Evolutionary conservation across 2,888 invertebrate species (phyloP), one percentile per base, ranked within the genome.

Genomic region (Scaeva pyrastri): DNA sequence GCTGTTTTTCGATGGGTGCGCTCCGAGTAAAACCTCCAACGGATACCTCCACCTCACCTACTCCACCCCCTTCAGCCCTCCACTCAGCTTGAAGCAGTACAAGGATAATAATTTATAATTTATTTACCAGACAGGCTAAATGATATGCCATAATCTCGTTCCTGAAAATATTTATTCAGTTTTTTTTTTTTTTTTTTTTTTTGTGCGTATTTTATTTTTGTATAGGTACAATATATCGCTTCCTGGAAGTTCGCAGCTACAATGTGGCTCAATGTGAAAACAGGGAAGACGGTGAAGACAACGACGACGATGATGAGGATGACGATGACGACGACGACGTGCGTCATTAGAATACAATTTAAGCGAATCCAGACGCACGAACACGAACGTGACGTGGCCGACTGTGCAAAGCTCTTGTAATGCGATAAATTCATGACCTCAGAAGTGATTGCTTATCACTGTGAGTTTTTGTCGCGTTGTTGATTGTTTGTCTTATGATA

Each of bases 111-210:
- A 43, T 48, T 43, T 78, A 73, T 83, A 72, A 83, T 78, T 77
- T 77, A 60, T 83, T 83, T 48, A 83, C 66, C 72, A 68, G 71
- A 58, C 66, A 72, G 64, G 72, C 62, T 72, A 76, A 82, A 82
- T 82, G 64, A 45, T 77, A 77, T 82, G 43, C 58, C 50, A 71
- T 70, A 81, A 81, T 81, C 68, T 70, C 10, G 21, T 71, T 23
- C 70, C 71, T 71, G 23, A 10, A 43, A 71, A 55, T n/a, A 16
- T 23, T 11, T 16, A 1, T 36, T 12, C 50, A n/a, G n/a, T n/a
- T n/a, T n/a, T n/a, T n/a, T 14, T 68, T 50, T 39, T 68, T 39
- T 68, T 21, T 50, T 11, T 11, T 58, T 0, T 19, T 23, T 5
- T 10, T 36, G 8, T 48, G n/a, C n/a, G n/a, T n/a, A n/a, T n/a